Percentiles rank a stretch among this genome's conserved stretches.
These are phyloP conservation scores for Mastacembelus armatus DNA, from an alignment of 2,797 vertebrate species.

Conservation along the genomic window DNA sequence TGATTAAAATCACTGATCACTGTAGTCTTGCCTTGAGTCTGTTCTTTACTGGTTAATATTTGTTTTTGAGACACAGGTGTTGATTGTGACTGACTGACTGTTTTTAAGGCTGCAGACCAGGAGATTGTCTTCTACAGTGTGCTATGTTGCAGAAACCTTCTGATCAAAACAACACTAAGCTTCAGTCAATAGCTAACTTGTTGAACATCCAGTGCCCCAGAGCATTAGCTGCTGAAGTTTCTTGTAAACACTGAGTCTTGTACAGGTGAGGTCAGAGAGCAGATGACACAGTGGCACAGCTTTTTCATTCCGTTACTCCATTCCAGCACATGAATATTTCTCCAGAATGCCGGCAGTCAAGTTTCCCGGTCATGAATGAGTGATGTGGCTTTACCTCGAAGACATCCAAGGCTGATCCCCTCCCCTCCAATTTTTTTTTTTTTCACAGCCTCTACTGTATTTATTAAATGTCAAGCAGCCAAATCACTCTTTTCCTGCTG, in stretches of 20 bases:
- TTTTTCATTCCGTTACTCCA: too few species aligned
- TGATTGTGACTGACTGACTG: not conserved
- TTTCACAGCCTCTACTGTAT: constrained; percentile 23
- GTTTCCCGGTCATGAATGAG: constrained; percentile 23
- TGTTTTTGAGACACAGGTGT: not conserved
- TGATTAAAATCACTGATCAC: too few species aligned
- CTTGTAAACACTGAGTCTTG: constrained; percentile 14
- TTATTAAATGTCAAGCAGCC: constrained; percentile 68
- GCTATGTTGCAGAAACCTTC: not conserved
- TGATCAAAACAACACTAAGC: constrained; percentile 16
- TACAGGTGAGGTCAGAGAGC: constrained; percentile 22
- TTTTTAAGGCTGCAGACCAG: not conserved
- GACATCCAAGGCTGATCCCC: constrained; percentile 6
- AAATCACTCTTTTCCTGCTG: constrained; percentile 37
- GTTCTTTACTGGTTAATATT: not conserved
- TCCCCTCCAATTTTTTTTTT: constrained; percentile 7
- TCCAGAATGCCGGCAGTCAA: not conserved
- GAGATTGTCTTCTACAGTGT: not conserved
- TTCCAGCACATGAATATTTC: too few species aligned
- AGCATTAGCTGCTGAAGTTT: not conserved
- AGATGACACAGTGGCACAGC: constrained; percentile 5
- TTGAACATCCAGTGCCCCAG: constrained; percentile 10
- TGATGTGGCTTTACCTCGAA: constrained; percentile 28
- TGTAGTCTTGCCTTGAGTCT: too few species aligned
- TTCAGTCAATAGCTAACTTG: constrained; percentile 9